These are phyloP conservation scores for Oconnorella tubifera DNA, from an alignment of 2,888 invertebrate genomes.

Conservation along the genomic window DNA sequence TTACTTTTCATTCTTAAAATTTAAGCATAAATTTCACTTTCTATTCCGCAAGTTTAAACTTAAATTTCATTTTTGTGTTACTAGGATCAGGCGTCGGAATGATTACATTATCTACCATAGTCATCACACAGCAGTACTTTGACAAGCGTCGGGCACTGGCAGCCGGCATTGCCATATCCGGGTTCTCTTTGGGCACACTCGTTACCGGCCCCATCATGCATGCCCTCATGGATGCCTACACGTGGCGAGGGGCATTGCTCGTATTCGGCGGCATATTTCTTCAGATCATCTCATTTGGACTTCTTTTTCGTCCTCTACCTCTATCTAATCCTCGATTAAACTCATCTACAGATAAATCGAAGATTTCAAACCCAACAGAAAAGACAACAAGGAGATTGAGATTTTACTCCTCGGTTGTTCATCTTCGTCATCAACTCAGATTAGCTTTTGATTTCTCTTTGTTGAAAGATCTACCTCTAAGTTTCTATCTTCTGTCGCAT, in stretches of 20 bases:
- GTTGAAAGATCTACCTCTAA: conserved; percentile 21
- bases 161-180: conserved; percentile 24
- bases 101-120: conserved; percentile 18
- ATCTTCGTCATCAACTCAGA: background rate
- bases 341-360: background rate
- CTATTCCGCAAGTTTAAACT: too few relatives aligned
- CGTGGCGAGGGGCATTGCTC: conserved; percentile 29
- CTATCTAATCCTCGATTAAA: background rate
- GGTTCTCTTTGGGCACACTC: conserved; percentile 28
- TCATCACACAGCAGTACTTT: conserved; percentile 31
- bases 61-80: too few relatives aligned
- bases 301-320: conserved; percentile 17
- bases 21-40: too few relatives aligned
- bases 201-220: conserved; percentile 18
- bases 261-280: conserved; percentile 24
- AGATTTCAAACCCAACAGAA: too few relatives aligned
- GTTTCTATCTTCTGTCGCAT: conserved; percentile 18
- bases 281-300: conserved; percentile 11
- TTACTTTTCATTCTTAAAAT: background rate
- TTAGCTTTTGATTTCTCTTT: conserved; percentile 25
- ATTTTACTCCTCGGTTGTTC: too few relatives aligned
- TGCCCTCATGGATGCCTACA: conserved; percentile 16
- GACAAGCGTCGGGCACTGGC: conserved; percentile 28
- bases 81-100: conserved; percentile 26
- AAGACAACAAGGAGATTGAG: too few relatives aligned